A percentile compares a stretch with the other conserved stretches of the same genome.
phyloP scores from a whole-genome alignment of 2,797 vertebrate genomes.

The Discoglossus pictus region DNA sequence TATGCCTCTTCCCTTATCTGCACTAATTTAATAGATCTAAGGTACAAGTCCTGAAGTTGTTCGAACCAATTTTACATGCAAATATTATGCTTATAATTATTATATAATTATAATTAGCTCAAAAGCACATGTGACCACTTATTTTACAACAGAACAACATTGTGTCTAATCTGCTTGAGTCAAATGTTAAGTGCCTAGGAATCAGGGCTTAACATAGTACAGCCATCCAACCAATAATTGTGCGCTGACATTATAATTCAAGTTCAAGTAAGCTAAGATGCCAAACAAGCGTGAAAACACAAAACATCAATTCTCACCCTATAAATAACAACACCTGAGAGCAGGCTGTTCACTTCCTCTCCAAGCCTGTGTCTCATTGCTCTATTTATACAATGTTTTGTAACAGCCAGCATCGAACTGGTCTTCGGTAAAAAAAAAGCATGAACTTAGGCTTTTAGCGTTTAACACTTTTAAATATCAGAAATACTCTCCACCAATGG shows the following conservation, averaged over 20 bases:
- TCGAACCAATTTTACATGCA: too few species aligned
- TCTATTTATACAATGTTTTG: conserved; percentile 20
- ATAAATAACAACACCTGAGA: conserved; percentile 33
- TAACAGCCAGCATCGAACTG: conserved; percentile 20
- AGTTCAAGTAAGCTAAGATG: conserved; percentile 21
- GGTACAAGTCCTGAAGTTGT: too few species aligned
- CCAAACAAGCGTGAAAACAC: conserved; percentile 11
- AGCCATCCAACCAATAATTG: conserved; percentile 31
- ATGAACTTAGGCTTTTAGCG: conserved; percentile 1
- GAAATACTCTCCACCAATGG: background rate
- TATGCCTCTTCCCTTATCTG: too few species aligned
- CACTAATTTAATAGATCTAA: too few species aligned
- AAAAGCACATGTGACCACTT: too few species aligned
- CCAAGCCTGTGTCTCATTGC: background rate
- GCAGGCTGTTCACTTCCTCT: conserved; percentile 2
- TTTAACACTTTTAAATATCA: conserved; percentile 8
- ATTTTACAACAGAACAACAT: too few species aligned
- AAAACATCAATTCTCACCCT: conserved; percentile 10
- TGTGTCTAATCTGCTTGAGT: too few species aligned
- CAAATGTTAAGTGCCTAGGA: background rate
- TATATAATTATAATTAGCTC: too few species aligned
- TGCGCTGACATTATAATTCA: conserved; percentile 17
- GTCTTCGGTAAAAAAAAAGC: conserved; percentile 14
- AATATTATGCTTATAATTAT: too few species aligned
- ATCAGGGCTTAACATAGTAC: background rate